Evolutionary conservation across 1,140 invertebrate genomes (phyloP).

Genomic region (Popillia japonica): DNA sequence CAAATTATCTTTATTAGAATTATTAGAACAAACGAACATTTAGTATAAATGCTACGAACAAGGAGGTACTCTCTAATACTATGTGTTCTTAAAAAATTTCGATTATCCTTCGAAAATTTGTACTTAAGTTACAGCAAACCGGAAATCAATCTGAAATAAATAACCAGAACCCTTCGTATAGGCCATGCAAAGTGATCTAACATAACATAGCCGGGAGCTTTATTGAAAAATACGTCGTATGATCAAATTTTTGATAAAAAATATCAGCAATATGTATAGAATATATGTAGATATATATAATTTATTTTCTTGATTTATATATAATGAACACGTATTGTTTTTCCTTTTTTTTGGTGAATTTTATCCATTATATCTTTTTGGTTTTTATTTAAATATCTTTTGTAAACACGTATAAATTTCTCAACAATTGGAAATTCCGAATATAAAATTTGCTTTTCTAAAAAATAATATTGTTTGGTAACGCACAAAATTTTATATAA

Average conservation of each 20-base stretch:
- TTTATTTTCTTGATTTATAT: conserved; percentile 4
- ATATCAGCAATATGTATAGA: conserved; percentile 13
- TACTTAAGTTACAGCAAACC: not conserved
- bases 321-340: conserved; percentile 34
- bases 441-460: conserved; percentile 30
- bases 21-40: not conserved
- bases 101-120: conserved; percentile 12
- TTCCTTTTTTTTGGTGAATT: not conserved
- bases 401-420: conserved; percentile 37
- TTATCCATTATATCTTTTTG: not conserved
- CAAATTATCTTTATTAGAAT: conserved; percentile 9
- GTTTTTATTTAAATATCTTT: conserved; percentile 8
- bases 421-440: conserved; percentile 34
- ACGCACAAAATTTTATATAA: no score
- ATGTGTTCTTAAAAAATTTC: not conserved
- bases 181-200: conserved; percentile 11
- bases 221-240: not conserved
- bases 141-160: not conserved
- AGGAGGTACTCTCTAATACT: conserved; percentile 27
- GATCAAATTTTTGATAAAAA: not conserved
- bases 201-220: conserved; percentile 2
- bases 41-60: conserved; percentile 7
- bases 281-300: conserved; percentile 14
- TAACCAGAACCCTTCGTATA: conserved; percentile 1
- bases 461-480: conserved; percentile 24